phyloP scores from a whole-genome alignment of 2,797 vertebrate genomes.

The Todus mexicanus region DNA sequence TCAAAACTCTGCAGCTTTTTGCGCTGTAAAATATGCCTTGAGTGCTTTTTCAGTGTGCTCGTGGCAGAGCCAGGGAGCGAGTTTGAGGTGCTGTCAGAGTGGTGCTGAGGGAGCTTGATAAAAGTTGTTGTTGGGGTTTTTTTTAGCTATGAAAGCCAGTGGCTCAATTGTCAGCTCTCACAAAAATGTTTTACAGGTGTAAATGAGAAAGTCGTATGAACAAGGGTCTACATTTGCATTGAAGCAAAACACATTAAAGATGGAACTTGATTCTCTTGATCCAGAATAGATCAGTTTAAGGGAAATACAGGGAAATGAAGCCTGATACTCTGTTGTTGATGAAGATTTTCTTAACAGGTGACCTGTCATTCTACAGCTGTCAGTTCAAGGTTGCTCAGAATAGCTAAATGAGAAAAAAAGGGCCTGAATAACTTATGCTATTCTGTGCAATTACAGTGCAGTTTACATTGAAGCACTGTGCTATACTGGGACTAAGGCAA shows the following conservation, averaged over 20 bases:
- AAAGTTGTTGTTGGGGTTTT: not conserved
- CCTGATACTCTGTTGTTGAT: not conserved
- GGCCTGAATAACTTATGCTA: not conserved
- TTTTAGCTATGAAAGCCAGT: not conserved
- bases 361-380: not conserved
- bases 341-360: not conserved
- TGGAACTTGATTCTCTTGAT: not conserved
- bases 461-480: not conserved
- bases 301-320: not conserved
- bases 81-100: not conserved
- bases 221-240: not conserved
- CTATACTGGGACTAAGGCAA: conserved; percentile 17
- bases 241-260: not conserved
- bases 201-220: not conserved
- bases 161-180: not conserved
- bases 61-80: not conserved
- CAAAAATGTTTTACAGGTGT: no score
- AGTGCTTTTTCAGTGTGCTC: not conserved
- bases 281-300: not conserved
- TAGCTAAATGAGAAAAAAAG: not conserved
- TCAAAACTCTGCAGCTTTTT: not conserved
- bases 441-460: not conserved
- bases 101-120: not conserved
- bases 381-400: not conserved
- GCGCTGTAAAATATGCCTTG: not conserved